Base-by-base conservation (phyloP, 35 echinoderm and acorn worm species). In the Heliocidaris erythrogramma region DNA sequence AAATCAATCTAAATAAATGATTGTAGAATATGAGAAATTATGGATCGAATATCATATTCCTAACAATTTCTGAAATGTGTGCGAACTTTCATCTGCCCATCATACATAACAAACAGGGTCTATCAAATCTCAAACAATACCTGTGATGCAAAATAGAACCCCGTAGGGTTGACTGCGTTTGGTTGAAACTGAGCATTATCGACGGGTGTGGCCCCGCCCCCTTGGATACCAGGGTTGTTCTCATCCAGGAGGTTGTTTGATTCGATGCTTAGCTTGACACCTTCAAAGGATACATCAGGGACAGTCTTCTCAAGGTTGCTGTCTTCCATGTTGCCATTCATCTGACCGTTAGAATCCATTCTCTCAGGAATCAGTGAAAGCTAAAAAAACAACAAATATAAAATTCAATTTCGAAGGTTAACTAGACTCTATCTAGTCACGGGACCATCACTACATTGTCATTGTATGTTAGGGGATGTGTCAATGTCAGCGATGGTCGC, bases 231-330 rank as follows among this genome's bases (percentile, higher is more conserved):
- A 17, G 69, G 27, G 31, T 94, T 94, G 69, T 94, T 94, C 27
- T 94, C 95, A 48, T 61, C 92, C n/a, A 94, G 60, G 0, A 96
- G 85, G 71, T 96, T 96, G 56, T 60, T 60, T 13, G 95, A 48
- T 59, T 96, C 95, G 24, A 96, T 65, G 93, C 85, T 90, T 35
- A 96, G 49, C 31, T 86, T 94, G 35, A 93, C 95, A 49, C 95
- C 95, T 59, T 94, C 85, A 86, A 90, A 96, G 27, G 93, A 86
- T 14, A 96, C 95, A 24, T 96, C 95, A 78, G 93, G 95, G 14
- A 91, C 48, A 30, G 85, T 48, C 29, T 93, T 60, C 27, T 96
- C 95, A 2, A 96, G 86, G 60, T 96, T 96, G n/a, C n/a, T n/a
- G 50, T 96, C 95, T 48, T 96, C 95, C 49, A 96, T 96, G 24